These are phyloP conservation scores for Aporophyla lueneburgensis DNA, from an alignment of 2,888 invertebrate genomes.

Conservation along the genomic window DNA sequence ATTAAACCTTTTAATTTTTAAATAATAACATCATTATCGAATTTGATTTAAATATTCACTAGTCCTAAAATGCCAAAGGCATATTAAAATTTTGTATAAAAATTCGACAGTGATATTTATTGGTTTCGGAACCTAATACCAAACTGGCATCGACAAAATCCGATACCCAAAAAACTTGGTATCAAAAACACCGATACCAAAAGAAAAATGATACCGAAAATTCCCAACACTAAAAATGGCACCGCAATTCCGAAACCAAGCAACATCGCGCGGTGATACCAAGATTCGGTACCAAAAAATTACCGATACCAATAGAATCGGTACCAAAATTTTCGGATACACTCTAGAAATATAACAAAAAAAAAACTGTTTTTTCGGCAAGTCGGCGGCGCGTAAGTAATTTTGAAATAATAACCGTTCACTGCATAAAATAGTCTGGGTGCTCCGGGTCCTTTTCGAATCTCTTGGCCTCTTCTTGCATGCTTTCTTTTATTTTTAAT, in stretches of 20 bases:
- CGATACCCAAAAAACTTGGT: constrained; percentile 56
- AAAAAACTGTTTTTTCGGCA: constrained; percentile 59
- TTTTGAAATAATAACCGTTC: constrained; percentile 80
- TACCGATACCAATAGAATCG: constrained; percentile 52
- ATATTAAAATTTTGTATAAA: constrained; percentile 50
- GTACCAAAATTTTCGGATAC: constrained; percentile 30
- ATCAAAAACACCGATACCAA: constrained; percentile 54
- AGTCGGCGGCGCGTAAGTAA: constrained; percentile 56
- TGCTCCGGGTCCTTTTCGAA: constrained; percentile 99
- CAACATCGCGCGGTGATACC: constrained; percentile 30
- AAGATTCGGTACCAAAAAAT: constrained; percentile 30
- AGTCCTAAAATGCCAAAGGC: constrained; percentile 30
- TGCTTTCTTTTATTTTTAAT: constrained; percentile 99
- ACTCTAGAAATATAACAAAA: constrained; percentile 10
- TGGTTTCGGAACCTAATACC: constrained; percentile 27
- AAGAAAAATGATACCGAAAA: constrained; percentile 55
- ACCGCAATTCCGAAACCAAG: constrained; percentile 50
- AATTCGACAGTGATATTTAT: constrained; percentile 9
- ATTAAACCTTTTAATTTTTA: constrained; percentile 40
- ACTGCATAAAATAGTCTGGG: constrained; percentile 99
- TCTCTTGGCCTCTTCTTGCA: constrained; percentile 99
- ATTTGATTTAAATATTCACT: constrained; percentile 33
- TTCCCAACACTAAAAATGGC: constrained; percentile 44
- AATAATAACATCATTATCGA: constrained; percentile 24
- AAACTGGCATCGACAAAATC: constrained; percentile 34